Conservation (phyloP, 2,113 vertebrate species). For the Austrofundulus limnaeus region DNA sequence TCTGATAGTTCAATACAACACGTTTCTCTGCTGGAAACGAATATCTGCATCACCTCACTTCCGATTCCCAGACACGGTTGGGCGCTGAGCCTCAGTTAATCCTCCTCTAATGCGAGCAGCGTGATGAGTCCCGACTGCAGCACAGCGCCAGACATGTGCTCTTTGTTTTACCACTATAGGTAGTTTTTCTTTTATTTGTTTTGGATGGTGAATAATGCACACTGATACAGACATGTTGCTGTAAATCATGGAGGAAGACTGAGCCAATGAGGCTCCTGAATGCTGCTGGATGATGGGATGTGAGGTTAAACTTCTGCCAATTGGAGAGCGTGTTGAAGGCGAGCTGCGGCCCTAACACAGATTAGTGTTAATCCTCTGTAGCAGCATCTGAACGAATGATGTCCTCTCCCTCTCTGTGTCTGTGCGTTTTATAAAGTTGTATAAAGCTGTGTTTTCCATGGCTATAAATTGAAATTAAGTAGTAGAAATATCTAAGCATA, state of each 20-base stretch:
- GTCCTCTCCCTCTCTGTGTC: constrained; percentile 25
- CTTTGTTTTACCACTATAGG: neutral
- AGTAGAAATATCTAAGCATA: too few species aligned
- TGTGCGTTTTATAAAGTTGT: constrained; percentile 14
- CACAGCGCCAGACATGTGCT: constrained; percentile 6
- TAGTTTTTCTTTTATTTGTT: too few species aligned
- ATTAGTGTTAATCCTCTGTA: constrained; percentile 73
- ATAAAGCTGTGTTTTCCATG: too few species aligned
- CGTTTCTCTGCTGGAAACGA: neutral
- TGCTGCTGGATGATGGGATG: constrained; percentile 22
- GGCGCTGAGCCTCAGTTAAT: constrained; percentile 44
- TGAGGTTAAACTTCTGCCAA: constrained; percentile 69
- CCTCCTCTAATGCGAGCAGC: constrained; percentile 23
- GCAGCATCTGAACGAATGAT: constrained; percentile 38
- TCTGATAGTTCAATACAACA: neutral
- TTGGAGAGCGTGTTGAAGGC: constrained; percentile 38
- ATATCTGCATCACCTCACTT: constrained; percentile 25
- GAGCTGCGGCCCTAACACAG: constrained; percentile 47
- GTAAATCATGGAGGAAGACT: neutral
- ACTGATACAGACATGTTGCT: constrained; percentile 2
- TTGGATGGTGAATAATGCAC: constrained; percentile 31
- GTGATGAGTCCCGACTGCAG: constrained; percentile 2
- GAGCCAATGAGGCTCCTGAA: constrained; percentile 49
- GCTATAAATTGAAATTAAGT: too few species aligned
- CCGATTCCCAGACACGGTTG: constrained; percentile 29